These are phyloP conservation scores for Cylloceria caligata DNA, from an alignment of 2,888 invertebrate species.

Conservation along the genomic window DNA sequence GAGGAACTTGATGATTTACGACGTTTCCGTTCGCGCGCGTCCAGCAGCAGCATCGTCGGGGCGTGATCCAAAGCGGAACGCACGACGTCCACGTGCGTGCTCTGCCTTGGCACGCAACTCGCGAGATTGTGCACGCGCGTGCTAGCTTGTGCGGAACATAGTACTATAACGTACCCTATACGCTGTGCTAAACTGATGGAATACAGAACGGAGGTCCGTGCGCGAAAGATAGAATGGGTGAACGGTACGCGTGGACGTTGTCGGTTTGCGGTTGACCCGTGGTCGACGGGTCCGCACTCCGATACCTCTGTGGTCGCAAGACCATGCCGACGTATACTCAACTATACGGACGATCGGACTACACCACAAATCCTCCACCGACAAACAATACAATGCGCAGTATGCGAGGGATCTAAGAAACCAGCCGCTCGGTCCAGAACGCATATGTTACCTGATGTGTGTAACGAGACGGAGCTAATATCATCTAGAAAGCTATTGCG, in stretches of 20 bases:
- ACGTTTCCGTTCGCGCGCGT: conserved; percentile 46
- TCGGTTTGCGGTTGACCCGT: conserved; percentile 83
- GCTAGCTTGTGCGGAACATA: conserved; percentile 62
- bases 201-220: conserved; percentile 53
- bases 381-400: conserved; percentile 62
- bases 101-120: not conserved
- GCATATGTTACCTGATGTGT: conserved; percentile 7
- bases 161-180: conserved; percentile 23
- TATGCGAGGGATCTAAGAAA: conserved; percentile 41
- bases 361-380: conserved; percentile 68
- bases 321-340: conserved; percentile 74
- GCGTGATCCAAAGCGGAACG: conserved; percentile 40
- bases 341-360: conserved; percentile 65
- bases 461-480: conserved; percentile 12
- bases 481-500: not conserved
- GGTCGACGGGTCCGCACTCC: conserved; percentile 77
- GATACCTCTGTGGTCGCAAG: conserved; percentile 81
- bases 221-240: conserved; percentile 62
- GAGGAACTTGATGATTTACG: conserved; percentile 58
- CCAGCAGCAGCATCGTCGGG: conserved; percentile 11
- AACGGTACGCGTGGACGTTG: conserved; percentile 81
- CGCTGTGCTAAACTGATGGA: conserved; percentile 31
- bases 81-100: conserved; percentile 32
- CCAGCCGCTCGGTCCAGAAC: not conserved
- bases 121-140: conserved; percentile 62